Evolutionary conservation across 2,113 vertebrate species (phyloP), one percentile per base, ranked within the genome.

Genomic region (Oreotrochilus melanogaster): DNA sequence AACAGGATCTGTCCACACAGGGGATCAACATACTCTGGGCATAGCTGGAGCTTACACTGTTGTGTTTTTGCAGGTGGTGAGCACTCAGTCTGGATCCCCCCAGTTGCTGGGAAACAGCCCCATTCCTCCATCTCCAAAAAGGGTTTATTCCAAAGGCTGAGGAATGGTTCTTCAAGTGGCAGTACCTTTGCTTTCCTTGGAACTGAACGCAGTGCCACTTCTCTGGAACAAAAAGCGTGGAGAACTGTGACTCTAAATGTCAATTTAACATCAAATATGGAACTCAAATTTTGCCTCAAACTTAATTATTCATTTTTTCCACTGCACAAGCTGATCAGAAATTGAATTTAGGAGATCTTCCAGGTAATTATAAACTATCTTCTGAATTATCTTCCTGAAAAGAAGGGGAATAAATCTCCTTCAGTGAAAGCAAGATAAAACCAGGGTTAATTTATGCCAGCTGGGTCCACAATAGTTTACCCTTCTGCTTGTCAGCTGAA

Each of bases 361-460:
- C 14, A 67, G 35, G 48, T 74, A 85, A 88, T 88, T 88, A 82
- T 72, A 70, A 88, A 78, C 70, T 91, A 39, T 79, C 74, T 78
- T 85, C 57, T 89, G 56, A 86, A 57, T 82, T 72, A 87, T 18
- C 53, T 82, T 35, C 43, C 64, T 87, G 35, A 39, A 87, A 74
- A 81, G 56, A 80, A 91, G 30, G 14, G 27, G 39, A 87, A 89
- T 93, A 95, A 85, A 91, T 80, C 61, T 61, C 42, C 43, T 89
- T 69, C 78, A 57, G 43, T 48, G 35, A 81, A 89, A 93, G 78
- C 24, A 35, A 82, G 57, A 82, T 93, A 91, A 83, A 95, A 78
- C 33, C 45, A 57, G 30, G 22, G 64, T 95, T 94, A 85, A 93
- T 94, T 95, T 87, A 67, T 95, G 84, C 81, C 39, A 50, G 9